Base-by-base conservation (phyloP, 92 coral and sea anemone species). In the Porites divaricata region DNA sequence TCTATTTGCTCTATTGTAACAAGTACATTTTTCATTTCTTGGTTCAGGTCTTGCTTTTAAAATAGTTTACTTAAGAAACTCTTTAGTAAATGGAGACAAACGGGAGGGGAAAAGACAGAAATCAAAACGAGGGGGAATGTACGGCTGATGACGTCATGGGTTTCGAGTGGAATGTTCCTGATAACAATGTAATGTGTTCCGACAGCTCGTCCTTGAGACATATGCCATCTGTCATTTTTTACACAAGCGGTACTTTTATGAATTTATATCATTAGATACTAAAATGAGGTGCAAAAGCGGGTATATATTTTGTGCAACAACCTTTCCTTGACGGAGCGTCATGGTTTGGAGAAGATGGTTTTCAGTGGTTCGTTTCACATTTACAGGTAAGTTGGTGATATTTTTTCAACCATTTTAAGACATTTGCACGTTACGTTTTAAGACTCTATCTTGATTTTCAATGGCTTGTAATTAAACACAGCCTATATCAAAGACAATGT, bases 191-290 rank as follows among this genome's bases (percentile, higher is more conserved):
- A 80, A 80, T 17, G 26, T 51, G 52, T 69, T 69, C 75, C 53
- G 84, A 80, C 75, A 69, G 74, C 84, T 2, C 17, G 64, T 68
- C 52, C 75, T 67, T 80, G 28, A 52, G 20, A 68, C 54, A 54
- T 26, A 53, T 35, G 45, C 10, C 7, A 41, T 58, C 13, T 28
- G 76, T 56, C 85, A 58, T 69, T 19, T 80, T 28, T 2, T 19
- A 69, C 19, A 15, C 6, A 24, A 24, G 76, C 85, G 85, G 85
- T 19, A 15, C 76, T 68, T 80, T 69, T 80, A 67, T 68, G 65
- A 80, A 80, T 68, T 53, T 49, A 53, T 22, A 52, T 66, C 75
- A 66, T 22, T 50, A 51, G 16, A 19, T 8, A 10, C 67, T 79
- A 54, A 67, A 79, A 79, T 79, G 74, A 9, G 63, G 75, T 6